Evolutionary conservation across 2,888 invertebrate genomes (phyloP), one percentile per base, ranked within the genome.

Genomic region (Glaucopsyche alexis): DNA sequence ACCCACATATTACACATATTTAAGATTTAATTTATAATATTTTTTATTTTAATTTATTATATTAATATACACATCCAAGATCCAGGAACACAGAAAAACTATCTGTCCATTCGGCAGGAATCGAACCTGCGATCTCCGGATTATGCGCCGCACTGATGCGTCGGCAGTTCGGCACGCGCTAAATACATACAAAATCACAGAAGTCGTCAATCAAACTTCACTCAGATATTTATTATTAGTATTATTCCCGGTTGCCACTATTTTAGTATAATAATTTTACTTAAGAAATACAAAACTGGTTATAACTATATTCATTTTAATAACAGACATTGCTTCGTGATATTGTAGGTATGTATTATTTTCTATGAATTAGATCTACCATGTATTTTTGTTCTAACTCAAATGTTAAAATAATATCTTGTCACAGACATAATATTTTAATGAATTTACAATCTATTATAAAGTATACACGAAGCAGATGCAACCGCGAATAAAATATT

Each of bases 401-500:
- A 19, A 11, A 5, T 55, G 0, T 11, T 11, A 19, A 11, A 55
- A 1, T 55, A 19, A 4, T 11, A 0, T 11, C 19, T 0, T 11
- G 16, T 11, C 13, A 2, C 29, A 29, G 0, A 60, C 60, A 38
- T 13, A 60, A 29, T 60, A 60, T 7, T 5, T 60, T 0, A 3
- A 29, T 42, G 8, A 42, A 42, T 8, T 7, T 42, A 7, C 42
- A 60, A 38, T 29, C 55, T 7, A 60, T 8, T 9, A 60, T 38
- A 38, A 60, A 38, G 29, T 13, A 69, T 69, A 14, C 6, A 69
- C 29, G 69, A 49, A 49, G 13, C 29, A 13, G 45, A 69, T 69
- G 45, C 67, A 67, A 1, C 45, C 19, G 45, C 67, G 19, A 69
- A 78, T 78, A 76, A 78, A 70, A 74, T 76, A 76, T 74, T 73